Evolutionary conservation across 2,797 vertebrate species (phyloP), one percentile per base, ranked within the genome.

Genomic region (Sebastes diaconus): DNA sequence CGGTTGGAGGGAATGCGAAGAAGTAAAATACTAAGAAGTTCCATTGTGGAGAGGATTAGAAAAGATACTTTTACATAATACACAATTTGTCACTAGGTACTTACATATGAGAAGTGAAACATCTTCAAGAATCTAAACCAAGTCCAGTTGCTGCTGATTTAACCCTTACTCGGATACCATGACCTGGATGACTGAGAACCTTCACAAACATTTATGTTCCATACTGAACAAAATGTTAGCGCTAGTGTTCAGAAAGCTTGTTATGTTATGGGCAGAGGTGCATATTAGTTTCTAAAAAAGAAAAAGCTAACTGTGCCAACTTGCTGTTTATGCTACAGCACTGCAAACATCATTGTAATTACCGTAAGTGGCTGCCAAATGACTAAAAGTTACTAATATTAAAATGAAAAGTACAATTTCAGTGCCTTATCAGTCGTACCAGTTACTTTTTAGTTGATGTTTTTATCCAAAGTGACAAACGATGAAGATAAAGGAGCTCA

Each of bases 41-140:
- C n/a, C 39, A 27, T 9, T 59, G 60, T 70, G 69, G n/a, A 55
- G 29, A 63, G 73, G 85, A 79, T 91, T 89, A 87, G 55, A 71
- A 12, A 52, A 42, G n/a, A 75, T 60, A 65, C 57, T 10, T 75
- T 72, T 60, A 66, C 8, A 57, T n/a, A 4, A 12, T 14, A 9
- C 3, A 36, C 64, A 24, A 24, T 73, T 68, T 30, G 20, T 39
- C 61, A 73, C 2, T 1, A 64, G 22, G n/a, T 8, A 32, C 77
- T 64, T 13, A 39, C 36, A 39, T 0, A 39, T 1, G 14, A 42
- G 3, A 42, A 42, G 39, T 42, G 39, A 42, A 42, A 42, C 39
- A 6, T 42, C 39, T 42, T 42, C 39, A 42, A 42, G 39, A 42
- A 42, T 42, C 39, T 42, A 42, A 42, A 0, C 39, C 14, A 42